Conservation (phyloP, 2,797 vertebrate genomes). For the Alcedo atthis region DNA sequence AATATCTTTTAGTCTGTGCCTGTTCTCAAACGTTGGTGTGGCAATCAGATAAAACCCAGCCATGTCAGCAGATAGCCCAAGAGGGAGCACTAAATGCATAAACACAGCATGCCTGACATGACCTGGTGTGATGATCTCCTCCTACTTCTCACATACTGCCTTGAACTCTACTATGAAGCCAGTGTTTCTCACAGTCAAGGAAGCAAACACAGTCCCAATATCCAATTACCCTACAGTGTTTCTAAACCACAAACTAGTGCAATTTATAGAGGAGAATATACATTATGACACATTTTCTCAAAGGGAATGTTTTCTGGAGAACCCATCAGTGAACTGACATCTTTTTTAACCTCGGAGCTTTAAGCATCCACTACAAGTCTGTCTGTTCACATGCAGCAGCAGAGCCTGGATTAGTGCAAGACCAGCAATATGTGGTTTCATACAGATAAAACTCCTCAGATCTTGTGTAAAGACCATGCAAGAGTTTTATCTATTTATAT, state of each 20-base stretch:
- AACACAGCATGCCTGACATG: neutral
- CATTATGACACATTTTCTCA: neutral
- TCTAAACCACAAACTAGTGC: neutral
- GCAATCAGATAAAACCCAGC: neutral
- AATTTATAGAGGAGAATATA: constrained; percentile 9
- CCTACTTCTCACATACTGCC: neutral
- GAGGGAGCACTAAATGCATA: neutral
- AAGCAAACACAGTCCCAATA: neutral
- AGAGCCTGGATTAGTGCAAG: neutral
- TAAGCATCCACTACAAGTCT: neutral
- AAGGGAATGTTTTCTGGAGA: neutral
- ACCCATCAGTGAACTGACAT: neutral
- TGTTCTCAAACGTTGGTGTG: neutral
- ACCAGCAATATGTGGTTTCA: neutral
- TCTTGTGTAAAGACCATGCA: neutral
- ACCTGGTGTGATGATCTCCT: neutral
- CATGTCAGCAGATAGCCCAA: neutral
- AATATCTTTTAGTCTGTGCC: neutral
- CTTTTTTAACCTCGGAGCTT: neutral
- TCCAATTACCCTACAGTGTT: neutral
- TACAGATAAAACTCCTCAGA: neutral
- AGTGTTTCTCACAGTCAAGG: neutral
- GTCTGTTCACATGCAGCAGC: neutral
- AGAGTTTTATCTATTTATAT: neutral
- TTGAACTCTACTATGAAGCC: neutral